These are phyloP conservation scores for Osmerus mordax DNA, from an alignment of 2,113 vertebrate species.

Conservation along the genomic window DNA sequence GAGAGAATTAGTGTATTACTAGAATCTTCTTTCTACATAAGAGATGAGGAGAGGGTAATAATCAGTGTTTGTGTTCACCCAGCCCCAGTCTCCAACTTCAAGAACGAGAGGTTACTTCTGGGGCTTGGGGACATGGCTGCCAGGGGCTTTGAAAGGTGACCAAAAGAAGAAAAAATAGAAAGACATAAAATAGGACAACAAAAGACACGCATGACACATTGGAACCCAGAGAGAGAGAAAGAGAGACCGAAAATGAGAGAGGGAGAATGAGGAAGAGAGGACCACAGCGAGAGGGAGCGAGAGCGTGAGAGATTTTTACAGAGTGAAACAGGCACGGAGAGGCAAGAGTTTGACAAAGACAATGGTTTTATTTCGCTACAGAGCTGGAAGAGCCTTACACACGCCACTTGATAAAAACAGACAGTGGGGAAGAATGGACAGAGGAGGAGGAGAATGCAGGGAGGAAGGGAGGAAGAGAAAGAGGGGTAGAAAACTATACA, in stretches of 20 bases:
- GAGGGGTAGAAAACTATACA: conserved; percentile 42
- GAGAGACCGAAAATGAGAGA: neutral
- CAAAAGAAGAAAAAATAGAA: neutral
- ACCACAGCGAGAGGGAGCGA: conserved; percentile 21
- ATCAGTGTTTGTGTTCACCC: too few species aligned
- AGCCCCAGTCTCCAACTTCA: too few species aligned
- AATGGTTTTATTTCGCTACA: conserved; percentile 64
- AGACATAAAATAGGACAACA: neutral
- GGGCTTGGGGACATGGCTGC: neutral
- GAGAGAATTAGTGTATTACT: too few species aligned
- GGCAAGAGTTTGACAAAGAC: conserved; percentile 68
- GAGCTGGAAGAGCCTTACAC: conserved; percentile 53
- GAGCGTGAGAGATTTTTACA: conserved; percentile 28
- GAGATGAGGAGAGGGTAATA: too few species aligned
- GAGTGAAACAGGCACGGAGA: conserved; percentile 69
- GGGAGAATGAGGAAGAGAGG: conserved; percentile 1
- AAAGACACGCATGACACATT: neutral
- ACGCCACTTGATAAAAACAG: conserved; percentile 29
- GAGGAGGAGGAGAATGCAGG: conserved; percentile 32
- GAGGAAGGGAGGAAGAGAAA: conserved; percentile 11
- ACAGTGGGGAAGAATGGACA: conserved; percentile 56
- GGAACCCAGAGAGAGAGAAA: neutral
- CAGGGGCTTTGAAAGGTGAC: neutral
- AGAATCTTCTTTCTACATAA: too few species aligned
- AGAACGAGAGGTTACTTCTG: too few species aligned